A percentile compares a stretch with the other conserved stretches of the same genome.
These are phyloP conservation scores for Pachyseris speciosa DNA, from an alignment of 64 coral and sea anemone genomes.

Conservation along the genomic window DNA sequence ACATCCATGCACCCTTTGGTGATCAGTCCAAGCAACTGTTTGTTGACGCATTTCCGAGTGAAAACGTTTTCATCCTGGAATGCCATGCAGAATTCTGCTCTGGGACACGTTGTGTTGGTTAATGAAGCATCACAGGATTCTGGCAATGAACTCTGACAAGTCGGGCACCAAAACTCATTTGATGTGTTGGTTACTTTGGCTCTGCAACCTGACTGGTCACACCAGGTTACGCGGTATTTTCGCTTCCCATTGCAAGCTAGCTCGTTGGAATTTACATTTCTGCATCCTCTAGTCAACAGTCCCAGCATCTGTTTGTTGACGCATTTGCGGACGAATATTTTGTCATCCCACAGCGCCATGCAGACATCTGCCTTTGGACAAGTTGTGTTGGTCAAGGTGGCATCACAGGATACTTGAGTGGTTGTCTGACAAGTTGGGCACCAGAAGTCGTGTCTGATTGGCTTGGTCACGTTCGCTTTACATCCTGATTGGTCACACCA, in stretches of 20 bases:
- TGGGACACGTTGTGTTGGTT: not conserved
- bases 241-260: not conserved
- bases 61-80: not conserved
- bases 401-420: not conserved
- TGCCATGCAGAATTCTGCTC: not conserved
- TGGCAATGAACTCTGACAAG: not conserved
- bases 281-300: not conserved
- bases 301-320: not conserved
- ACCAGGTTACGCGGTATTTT: not conserved
- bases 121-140: not conserved
- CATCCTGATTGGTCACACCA: too few species aligned
- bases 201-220: too few species aligned
- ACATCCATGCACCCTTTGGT: not conserved
- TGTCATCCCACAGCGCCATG: not conserved
- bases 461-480: not conserved
- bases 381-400: not conserved
- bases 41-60: conserved; percentile 16
- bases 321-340: not conserved
- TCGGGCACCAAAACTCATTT: not conserved
- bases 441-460: not conserved
- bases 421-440: not conserved
- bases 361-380: not conserved
- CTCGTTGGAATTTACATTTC: not conserved
- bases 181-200: not conserved
- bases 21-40: not conserved